phyloP scores from a whole-genome alignment of 2,113 vertebrate genomes.

The Circaetus gallicus region DNA sequence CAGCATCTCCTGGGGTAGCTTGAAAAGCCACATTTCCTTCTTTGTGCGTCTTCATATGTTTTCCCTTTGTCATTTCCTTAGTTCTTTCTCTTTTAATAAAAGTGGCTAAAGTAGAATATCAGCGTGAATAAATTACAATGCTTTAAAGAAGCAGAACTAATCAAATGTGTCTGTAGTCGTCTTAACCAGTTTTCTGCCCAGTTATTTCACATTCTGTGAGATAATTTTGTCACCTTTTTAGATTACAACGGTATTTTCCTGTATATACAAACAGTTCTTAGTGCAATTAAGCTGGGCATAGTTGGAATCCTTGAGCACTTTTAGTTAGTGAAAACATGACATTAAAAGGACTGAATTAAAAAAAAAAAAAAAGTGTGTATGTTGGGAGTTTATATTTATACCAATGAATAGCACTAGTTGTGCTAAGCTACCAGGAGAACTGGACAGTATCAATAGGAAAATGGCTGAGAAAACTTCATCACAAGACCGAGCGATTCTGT shows the following conservation, averaged over 20 bases:
- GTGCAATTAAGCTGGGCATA: not conserved
- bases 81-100: not conserved
- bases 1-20: not conserved
- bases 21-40: not conserved
- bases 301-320: not conserved
- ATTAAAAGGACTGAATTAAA: not conserved
- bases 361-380: accelerated
- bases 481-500: not conserved
- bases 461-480: not conserved
- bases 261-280: not conserved
- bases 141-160: not conserved
- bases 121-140: not conserved
- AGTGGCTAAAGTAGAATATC: not conserved
- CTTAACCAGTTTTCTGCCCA: not conserved
- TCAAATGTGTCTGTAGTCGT: not conserved
- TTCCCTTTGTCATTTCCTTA: not conserved
- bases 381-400: not conserved
- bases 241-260: not conserved
- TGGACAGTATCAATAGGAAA: not conserved
- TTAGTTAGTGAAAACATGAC: not conserved
- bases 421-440: not conserved
- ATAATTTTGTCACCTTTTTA: not conserved
- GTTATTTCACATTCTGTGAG: not conserved
- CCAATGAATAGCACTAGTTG: not conserved
- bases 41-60: not conserved